A percentile compares a stretch with the other conserved stretches of the same genome.
These are phyloP conservation scores for Pelodytes ibericus DNA, from an alignment of 2,797 vertebrate genomes.

Conservation along the genomic window DNA sequence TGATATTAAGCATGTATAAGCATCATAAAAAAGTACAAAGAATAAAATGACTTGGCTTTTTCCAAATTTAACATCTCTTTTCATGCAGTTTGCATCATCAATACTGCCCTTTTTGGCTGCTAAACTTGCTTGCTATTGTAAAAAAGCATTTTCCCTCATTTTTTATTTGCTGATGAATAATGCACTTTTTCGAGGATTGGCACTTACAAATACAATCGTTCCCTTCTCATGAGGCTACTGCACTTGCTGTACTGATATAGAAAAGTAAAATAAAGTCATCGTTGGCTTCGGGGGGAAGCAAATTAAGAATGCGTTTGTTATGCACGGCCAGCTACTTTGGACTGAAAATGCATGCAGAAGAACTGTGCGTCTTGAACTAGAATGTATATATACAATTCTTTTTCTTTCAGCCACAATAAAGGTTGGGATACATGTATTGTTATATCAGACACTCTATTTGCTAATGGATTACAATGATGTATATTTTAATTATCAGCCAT, in stretches of 20 bases:
- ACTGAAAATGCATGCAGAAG: slow-evolving; percentile 75
- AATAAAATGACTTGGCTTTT: slow-evolving; percentile 69
- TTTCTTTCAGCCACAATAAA: slow-evolving; percentile 73
- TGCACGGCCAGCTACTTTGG: slow-evolving; percentile 74
- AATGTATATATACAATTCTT: slow-evolving; percentile 38
- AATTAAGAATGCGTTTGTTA: slow-evolving; percentile 60
- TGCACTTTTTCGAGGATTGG: slow-evolving; percentile 66
- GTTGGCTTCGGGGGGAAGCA: slow-evolving; percentile 57
- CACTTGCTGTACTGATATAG: slow-evolving; percentile 66
- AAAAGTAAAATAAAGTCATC: slow-evolving; percentile 52
- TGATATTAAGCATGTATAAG: slow-evolving; percentile 63
- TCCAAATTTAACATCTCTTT: slow-evolving; percentile 64
- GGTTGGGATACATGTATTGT: slow-evolving; percentile 65
- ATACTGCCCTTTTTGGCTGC: slow-evolving; percentile 69
- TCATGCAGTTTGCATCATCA: slow-evolving; percentile 66
- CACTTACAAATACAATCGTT: slow-evolving; percentile 53
- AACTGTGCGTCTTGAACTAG: slow-evolving; percentile 60
- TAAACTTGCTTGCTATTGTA: slow-evolving; percentile 71
- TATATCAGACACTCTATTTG: not conserved
- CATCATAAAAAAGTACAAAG: slow-evolving; percentile 26
- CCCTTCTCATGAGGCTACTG: slow-evolving; percentile 73
- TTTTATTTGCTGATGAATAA: slow-evolving; percentile 56
- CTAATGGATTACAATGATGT: slow-evolving; percentile 8
- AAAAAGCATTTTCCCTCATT: slow-evolving; percentile 59
- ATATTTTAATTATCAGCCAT: too few species aligned